Conservation (phyloP, 64 coral and sea anemone genomes). For the Hydrozoanthus tunicans region DNA sequence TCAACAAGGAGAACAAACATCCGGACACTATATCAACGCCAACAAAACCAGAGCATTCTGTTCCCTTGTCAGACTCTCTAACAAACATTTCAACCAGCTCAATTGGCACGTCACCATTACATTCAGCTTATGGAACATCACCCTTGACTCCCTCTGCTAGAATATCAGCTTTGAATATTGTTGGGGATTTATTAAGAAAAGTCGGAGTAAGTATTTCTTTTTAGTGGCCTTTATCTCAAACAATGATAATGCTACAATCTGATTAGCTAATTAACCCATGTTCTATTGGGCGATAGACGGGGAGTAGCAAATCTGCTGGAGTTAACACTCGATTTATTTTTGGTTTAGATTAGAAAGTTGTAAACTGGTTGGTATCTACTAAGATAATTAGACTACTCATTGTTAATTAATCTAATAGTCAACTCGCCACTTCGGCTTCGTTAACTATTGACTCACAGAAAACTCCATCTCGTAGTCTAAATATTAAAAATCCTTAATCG, state of each 20-base stretch:
- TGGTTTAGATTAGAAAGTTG: no score
- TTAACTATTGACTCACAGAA: no score
- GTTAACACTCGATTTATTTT: no score
- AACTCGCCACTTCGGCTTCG: no score
- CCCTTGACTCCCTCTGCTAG: conserved; percentile 95
- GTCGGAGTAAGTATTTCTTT: conserved; percentile 83
- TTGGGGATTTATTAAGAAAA: conserved; percentile 98
- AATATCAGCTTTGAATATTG: conserved; percentile 99
- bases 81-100: conserved; percentile 71
- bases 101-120: conserved; percentile 88
- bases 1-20: conserved; percentile 87
- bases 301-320: no score
- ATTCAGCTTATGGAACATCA: conserved; percentile 89
- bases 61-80: conserved; percentile 47
- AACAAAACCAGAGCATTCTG: conserved; percentile 65
- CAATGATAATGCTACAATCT: neutral
- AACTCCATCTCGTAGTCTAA: no score
- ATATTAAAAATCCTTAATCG: no score
- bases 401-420: no score
- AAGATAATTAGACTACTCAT: no score
- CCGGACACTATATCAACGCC: conserved; percentile 63
- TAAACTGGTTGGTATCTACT: no score
- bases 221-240: neutral
- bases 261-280: no score
- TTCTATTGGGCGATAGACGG: no score